Conservation (phyloP, 92 coral and sea anemone species). For the Siderastrea siderea region DNA sequence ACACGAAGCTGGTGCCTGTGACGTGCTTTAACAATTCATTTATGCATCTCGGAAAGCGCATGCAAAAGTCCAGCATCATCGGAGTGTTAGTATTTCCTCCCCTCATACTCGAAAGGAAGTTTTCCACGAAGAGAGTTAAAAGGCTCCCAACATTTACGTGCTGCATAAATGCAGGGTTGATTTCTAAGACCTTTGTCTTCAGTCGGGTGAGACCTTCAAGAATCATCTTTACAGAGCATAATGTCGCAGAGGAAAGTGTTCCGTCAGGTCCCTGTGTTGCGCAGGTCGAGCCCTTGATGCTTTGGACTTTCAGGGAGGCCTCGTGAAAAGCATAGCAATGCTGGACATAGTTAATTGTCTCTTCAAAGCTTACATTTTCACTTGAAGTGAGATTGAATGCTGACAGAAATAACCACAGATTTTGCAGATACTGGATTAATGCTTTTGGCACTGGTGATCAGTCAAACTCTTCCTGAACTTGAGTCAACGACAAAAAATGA, state of each 20-base stretch:
- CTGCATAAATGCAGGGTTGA: conserved; percentile 48
- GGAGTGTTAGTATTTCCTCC: conserved; percentile 44
- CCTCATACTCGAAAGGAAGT: conserved; percentile 65
- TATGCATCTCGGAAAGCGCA: conserved; percentile 64
- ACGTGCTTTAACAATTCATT: conserved; percentile 53
- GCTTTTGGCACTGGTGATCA: conserved; percentile 57
- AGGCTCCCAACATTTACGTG: conserved; percentile 55
- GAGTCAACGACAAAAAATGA: conserved; percentile 57
- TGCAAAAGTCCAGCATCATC: conserved; percentile 61
- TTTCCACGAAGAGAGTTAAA: conserved; percentile 59
- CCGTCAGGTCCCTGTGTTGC: conserved; percentile 68
- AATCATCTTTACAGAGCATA: conserved; percentile 50
- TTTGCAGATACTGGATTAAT: conserved; percentile 56
- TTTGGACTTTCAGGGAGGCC: conserved; percentile 54
- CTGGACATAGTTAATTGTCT: conserved; percentile 66
- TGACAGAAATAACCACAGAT: conserved; percentile 59
- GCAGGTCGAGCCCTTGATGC: conserved; percentile 65
- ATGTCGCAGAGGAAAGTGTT: conserved; percentile 50
- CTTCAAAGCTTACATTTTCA: conserved; percentile 31
- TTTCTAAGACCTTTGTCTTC: conserved; percentile 43
- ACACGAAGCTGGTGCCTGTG: conserved; percentile 62
- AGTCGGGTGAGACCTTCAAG: conserved; percentile 59
- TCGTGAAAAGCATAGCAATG: conserved; percentile 62
- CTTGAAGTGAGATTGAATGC: conserved; percentile 62
- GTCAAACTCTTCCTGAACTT: conserved; percentile 47